A percentile compares a stretch with the other conserved stretches of the same genome.
These are phyloP conservation scores for Palythoa heliodiscus DNA, from an alignment of 92 coral and sea anemone genomes.

Conservation along the genomic window DNA sequence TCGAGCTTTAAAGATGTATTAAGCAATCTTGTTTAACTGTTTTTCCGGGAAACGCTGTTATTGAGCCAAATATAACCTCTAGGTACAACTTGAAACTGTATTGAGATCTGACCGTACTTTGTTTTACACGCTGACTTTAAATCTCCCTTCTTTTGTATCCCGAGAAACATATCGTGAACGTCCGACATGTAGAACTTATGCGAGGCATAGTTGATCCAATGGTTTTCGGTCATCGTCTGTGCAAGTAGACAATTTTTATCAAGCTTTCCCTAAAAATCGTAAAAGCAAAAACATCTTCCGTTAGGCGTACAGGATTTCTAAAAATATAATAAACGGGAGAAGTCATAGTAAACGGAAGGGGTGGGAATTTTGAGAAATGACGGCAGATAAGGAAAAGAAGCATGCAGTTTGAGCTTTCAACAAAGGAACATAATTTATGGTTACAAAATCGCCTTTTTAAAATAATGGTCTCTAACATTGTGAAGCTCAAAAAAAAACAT, in stretches of 20 bases:
- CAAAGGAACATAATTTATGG: too few species aligned
- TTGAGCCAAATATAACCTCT: background rate
- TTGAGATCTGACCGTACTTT: background rate
- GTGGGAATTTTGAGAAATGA: too few species aligned
- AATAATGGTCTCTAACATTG: too few species aligned
- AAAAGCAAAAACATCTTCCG: background rate
- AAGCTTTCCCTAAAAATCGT: conserved; percentile 56
- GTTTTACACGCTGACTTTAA: background rate
- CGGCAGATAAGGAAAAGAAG: too few species aligned
- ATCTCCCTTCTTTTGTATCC: conserved; percentile 1
- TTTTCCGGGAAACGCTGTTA: background rate
- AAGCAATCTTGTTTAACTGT: background rate
- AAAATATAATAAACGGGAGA: too few species aligned
- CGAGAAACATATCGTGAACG: conserved; percentile 43
- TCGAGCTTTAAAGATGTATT: too few species aligned
- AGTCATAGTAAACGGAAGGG: too few species aligned
- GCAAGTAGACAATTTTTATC: conserved; percentile 77
- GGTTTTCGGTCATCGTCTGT: conserved; percentile 65
- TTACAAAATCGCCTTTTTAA: too few species aligned
- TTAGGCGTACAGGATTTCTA: too few species aligned
- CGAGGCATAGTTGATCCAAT: conserved; percentile 81
- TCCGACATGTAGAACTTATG: conserved; percentile 71
- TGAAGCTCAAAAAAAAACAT: too few species aligned
- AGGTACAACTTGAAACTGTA: background rate
- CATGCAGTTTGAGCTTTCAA: too few species aligned